Evolutionary conservation across 2,797 vertebrate species (phyloP).

Genomic region (Orientallactaga sibirica): DNA sequence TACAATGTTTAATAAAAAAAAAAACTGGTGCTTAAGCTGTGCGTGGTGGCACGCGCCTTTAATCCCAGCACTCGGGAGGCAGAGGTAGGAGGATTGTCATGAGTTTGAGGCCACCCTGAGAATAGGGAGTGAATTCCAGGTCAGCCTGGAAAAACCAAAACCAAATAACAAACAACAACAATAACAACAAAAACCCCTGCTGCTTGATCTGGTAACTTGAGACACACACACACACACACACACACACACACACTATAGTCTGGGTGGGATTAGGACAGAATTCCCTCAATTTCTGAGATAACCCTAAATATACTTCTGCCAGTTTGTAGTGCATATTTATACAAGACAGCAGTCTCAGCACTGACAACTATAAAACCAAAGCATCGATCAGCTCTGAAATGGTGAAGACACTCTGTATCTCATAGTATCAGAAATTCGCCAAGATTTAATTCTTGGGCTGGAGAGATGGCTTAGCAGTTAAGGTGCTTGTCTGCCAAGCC

Average conservation of each 20-base stretch:
- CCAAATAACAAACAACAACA: too few species aligned
- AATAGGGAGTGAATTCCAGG: too few species aligned
- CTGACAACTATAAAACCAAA: not conserved
- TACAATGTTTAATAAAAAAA: not conserved
- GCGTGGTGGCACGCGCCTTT: too few species aligned
- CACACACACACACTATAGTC: not conserved
- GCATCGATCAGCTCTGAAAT: not conserved
- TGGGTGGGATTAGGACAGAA: not conserved
- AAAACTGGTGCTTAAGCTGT: too few species aligned
- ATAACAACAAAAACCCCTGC: not conserved
- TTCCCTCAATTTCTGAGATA: not conserved
- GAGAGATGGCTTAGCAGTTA: too few species aligned
- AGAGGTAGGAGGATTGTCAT: too few species aligned
- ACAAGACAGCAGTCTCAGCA: not conserved
- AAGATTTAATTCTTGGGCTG: not conserved
- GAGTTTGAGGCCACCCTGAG: too few species aligned
- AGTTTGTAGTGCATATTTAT: slow-evolving; percentile 3
- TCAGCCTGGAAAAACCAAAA: too few species aligned
- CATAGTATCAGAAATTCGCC: not conserved
- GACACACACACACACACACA: not conserved
- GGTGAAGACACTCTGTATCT: not conserved
- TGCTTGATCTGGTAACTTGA: not conserved
- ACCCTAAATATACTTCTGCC: not conserved
- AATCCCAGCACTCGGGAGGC: too few species aligned
- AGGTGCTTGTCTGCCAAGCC: too few species aligned